phyloP scores from a whole-genome alignment of 2,113 vertebrate genomes.

The Cranoglanis bouderius region DNA sequence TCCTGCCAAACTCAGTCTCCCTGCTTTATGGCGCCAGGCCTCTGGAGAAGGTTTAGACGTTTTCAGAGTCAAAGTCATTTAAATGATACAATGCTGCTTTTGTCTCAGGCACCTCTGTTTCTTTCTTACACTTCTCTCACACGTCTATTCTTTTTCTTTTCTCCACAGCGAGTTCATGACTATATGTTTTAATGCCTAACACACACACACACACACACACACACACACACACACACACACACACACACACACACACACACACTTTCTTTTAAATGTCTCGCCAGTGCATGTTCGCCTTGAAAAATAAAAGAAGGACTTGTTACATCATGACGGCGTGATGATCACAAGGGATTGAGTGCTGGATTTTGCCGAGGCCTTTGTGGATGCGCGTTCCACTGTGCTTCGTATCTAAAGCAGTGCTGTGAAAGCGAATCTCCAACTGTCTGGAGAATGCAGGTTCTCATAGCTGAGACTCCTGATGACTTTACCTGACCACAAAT shows the following conservation, averaged over 20 bases:
- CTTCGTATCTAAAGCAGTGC: slow-evolving; percentile 17
- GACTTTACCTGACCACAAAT: slow-evolving; percentile 61
- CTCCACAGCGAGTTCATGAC: slow-evolving; percentile 42
- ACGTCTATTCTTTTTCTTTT: slow-evolving; percentile 41
- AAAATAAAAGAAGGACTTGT: slow-evolving; percentile 61
- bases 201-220: neutral
- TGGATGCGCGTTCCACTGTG: neutral
- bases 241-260: neutral
- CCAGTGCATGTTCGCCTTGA: slow-evolving; percentile 59
- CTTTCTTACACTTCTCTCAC: slow-evolving; percentile 56
- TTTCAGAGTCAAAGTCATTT: slow-evolving; percentile 76
- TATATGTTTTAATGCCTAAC: slow-evolving; percentile 46
- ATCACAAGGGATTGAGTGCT: slow-evolving; percentile 45
- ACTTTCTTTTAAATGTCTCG: slow-evolving; percentile 38
- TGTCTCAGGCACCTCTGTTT: slow-evolving; percentile 73
- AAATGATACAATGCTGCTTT: slow-evolving; percentile 79
- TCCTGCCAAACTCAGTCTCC: slow-evolving; percentile 74
- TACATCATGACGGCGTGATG: slow-evolving; percentile 56
- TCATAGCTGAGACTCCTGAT: slow-evolving; percentile 25
- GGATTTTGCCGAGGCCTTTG: neutral
- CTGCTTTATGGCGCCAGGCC: slow-evolving; percentile 76
- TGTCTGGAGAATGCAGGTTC: neutral
- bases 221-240: neutral
- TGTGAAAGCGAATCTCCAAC: neutral
- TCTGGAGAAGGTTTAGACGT: slow-evolving; percentile 75